Evolutionary conservation across 2,797 vertebrate genomes (phyloP).

Genomic region (Glossophaga mutica): DNA sequence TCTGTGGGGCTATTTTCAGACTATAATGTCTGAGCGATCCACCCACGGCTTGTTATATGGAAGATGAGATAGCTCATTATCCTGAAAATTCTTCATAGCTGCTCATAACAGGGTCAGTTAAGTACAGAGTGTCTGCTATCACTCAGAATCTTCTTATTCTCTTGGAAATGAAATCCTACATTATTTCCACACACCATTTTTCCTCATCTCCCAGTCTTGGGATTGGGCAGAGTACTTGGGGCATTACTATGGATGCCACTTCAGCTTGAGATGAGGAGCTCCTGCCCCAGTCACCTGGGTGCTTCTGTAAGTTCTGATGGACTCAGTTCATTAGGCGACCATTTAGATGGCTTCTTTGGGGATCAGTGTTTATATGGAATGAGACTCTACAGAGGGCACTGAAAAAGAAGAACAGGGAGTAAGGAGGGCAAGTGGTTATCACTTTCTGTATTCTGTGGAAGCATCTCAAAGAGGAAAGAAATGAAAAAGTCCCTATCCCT

Average conservation of each 20-base stretch:
- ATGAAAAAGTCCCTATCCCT: not conserved
- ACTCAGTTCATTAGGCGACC: not conserved
- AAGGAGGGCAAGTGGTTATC: not conserved
- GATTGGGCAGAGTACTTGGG: not conserved
- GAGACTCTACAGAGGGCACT: not conserved
- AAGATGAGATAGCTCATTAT: slow-evolving; percentile 70
- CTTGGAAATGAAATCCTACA: slow-evolving; percentile 25
- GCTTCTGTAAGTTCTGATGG: not conserved
- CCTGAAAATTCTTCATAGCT: slow-evolving; percentile 73
- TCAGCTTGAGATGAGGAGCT: not conserved
- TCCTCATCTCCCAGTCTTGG: not conserved
- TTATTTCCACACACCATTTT: slow-evolving; percentile 47
- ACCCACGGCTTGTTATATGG: slow-evolving; percentile 61
- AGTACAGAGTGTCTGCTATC: slow-evolving; percentile 62
- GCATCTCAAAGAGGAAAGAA: not conserved
- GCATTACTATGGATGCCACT: not conserved
- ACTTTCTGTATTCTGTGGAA: not conserved
- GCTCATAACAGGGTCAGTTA: slow-evolving; percentile 70
- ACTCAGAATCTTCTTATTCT: slow-evolving; percentile 57
- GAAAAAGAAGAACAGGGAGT: not conserved
- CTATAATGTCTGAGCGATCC: slow-evolving; percentile 30
- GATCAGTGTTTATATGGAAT: not conserved
- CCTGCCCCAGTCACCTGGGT: not conserved
- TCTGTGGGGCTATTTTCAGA: not conserved
- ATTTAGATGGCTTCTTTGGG: not conserved